These are phyloP conservation scores for Cossypha dichroa DNA, from an alignment of 2,797 vertebrate genomes.

Conservation along the genomic window DNA sequence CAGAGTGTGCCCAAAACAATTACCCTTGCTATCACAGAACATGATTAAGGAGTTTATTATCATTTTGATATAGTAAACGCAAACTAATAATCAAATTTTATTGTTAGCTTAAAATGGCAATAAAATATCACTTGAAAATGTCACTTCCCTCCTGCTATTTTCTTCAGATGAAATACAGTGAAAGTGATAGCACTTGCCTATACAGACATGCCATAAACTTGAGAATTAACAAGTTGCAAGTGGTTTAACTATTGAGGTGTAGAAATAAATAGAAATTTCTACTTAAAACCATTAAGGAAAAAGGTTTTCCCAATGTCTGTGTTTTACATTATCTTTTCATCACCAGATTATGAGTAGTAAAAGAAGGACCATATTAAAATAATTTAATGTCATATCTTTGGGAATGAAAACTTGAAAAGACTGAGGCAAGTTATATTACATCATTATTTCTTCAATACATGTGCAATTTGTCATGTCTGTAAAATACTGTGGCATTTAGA, in stretches of 20 bases:
- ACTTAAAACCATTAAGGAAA: neutral
- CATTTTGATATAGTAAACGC: neutral
- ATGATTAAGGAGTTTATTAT: neutral
- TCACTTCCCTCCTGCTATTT: neutral
- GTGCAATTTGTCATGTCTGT: neutral
- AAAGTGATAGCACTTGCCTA: neutral
- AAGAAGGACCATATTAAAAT: neutral
- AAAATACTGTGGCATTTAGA: neutral
- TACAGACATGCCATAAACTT: neutral
- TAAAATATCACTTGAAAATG: neutral
- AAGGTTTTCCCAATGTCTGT: neutral
- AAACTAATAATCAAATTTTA: neutral
- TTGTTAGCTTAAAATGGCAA: neutral
- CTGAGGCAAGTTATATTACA: neutral
- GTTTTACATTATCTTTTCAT: neutral
- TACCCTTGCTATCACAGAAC: neutral
- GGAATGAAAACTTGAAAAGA: neutral
- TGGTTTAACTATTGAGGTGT: neutral
- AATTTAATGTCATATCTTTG: neutral
- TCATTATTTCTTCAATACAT: neutral
- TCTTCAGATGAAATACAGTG: neutral
- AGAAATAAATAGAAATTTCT: neutral
- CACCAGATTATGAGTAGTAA: neutral
- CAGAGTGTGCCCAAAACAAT: fast-evolving
- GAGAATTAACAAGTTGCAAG: neutral